phyloP scores from a whole-genome alignment of 2,113 vertebrate genomes.

The Physeter macrocephalus region DNA sequence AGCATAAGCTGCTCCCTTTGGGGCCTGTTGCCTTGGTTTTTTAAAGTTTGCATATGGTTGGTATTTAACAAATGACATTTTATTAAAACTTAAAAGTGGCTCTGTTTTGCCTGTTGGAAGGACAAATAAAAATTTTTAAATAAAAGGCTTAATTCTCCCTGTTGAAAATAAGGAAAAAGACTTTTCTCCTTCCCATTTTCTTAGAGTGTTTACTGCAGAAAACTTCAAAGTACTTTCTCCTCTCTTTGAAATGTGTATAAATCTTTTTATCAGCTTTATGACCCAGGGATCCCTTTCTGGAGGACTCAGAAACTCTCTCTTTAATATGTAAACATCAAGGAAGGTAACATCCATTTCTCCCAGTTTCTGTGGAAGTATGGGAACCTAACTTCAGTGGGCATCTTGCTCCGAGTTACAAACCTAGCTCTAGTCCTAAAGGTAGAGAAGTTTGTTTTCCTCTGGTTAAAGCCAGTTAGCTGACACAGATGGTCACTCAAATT shows the following conservation, averaged over 20 bases:
- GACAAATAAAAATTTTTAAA: not conserved
- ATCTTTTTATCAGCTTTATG: not conserved
- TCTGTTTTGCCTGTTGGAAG: not conserved
- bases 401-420: not conserved
- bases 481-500: not conserved
- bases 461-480: not conserved
- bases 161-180: not conserved
- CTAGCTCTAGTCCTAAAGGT: not conserved
- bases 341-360: not conserved
- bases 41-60: not conserved
- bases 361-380: not conserved
- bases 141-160: not conserved
- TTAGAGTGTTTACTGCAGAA: not conserved
- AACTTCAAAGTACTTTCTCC: not conserved
- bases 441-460: not conserved
- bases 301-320: not conserved
- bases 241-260: not conserved
- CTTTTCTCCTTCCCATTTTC: not conserved
- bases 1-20: not conserved
- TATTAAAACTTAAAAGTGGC: not conserved
- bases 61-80: not conserved
- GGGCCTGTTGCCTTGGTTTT: not conserved
- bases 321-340: not conserved
- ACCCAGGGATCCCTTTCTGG: not conserved
- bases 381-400: not conserved